These are phyloP conservation scores for Numenius phaeopus DNA, from an alignment of 2,797 vertebrate species.

Conservation along the genomic window DNA sequence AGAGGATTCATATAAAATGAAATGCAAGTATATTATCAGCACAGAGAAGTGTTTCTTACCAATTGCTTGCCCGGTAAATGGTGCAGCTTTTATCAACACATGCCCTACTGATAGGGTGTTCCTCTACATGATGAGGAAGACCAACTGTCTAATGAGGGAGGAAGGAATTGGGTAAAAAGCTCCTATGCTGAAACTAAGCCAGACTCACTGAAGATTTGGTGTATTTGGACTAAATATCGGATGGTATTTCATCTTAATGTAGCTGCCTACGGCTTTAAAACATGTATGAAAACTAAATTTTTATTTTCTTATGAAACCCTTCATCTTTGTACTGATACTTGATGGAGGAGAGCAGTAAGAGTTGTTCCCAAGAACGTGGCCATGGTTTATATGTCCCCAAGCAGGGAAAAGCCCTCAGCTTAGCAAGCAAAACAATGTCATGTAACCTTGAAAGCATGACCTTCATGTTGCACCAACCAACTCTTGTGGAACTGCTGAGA, in stretches of 20 bases:
- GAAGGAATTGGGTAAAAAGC: neutral
- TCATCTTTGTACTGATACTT: neutral
- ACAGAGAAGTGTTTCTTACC: neutral
- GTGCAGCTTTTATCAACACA: neutral
- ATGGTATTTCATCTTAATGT: neutral
- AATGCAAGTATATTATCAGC: neutral
- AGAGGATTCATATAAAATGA: neutral
- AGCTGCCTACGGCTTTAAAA: neutral
- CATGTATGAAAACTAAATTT: neutral
- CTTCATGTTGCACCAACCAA: accelerated
- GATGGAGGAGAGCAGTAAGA: neutral
- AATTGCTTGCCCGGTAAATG: neutral
- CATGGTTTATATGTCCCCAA: neutral
- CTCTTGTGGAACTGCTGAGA: neutral
- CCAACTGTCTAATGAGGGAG: neutral
- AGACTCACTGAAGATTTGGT: neutral
- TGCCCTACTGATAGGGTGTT: neutral
- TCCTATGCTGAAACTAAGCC: neutral
- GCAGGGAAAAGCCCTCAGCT: neutral
- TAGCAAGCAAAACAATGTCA: neutral
- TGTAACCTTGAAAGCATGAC: accelerated
- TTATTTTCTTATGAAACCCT: neutral
- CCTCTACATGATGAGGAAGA: neutral
- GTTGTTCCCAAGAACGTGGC: neutral
- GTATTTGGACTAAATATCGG: conserved; percentile 1